Evolutionary conservation across 2,888 invertebrate species (phyloP).

Genomic region (Branchellion lobata): DNA sequence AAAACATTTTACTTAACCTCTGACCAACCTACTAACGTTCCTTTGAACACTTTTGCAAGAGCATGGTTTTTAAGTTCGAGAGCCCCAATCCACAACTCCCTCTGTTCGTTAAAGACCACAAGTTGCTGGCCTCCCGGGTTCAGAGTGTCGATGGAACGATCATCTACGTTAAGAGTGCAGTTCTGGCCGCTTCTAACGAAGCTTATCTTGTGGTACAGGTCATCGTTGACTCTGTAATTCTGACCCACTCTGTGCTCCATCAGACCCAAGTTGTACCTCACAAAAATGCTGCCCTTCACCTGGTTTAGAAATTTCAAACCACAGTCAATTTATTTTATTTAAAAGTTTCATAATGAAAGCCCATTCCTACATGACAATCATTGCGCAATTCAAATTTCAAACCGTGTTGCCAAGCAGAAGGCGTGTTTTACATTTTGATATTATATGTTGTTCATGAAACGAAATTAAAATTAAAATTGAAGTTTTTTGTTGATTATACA

Average conservation of each 20-base stretch:
- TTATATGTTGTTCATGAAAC: no score
- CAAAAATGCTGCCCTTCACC: constrained; percentile 38
- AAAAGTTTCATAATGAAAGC: neutral
- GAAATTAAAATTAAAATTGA: no score
- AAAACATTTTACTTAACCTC: neutral
- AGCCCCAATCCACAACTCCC: constrained; percentile 37
- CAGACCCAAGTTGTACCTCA: constrained; percentile 40
- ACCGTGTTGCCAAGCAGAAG: no score
- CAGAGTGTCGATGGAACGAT: constrained; percentile 17
- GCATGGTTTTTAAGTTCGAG: constrained; percentile 2
- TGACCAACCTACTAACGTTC: constrained; percentile 40
- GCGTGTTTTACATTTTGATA: no score
- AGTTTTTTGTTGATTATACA: no score
- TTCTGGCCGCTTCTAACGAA: constrained; percentile 41
- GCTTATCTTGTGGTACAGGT: constrained; percentile 42
- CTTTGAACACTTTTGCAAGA: constrained; percentile 25
- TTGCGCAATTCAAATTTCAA: no score
- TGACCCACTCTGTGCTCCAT: constrained; percentile 38
- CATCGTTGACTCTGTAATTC: constrained; percentile 39
- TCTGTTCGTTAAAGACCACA: constrained; percentile 38
- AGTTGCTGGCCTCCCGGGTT: constrained; percentile 40
- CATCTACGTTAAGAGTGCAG: constrained; percentile 41
- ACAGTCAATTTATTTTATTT: neutral
- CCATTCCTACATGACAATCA: neutral
- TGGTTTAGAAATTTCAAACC: neutral